Evolutionary conservation across 1,140 invertebrate species (phyloP), one percentile per base, ranked within the genome.

Genomic region (Chironomus striatipennis): DNA sequence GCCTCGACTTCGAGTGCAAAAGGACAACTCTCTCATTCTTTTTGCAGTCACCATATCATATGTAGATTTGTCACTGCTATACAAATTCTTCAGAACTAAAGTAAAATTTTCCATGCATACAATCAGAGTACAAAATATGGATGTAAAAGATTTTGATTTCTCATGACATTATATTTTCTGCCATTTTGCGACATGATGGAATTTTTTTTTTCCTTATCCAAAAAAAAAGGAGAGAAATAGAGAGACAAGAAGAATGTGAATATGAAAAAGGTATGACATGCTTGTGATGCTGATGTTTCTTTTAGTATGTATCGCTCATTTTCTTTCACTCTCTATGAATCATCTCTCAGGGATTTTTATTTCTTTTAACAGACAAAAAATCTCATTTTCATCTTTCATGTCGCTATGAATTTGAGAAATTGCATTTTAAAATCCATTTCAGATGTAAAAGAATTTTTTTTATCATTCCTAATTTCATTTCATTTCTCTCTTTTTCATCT

Each of bases 331-430:
- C 47, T 57, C 47, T n/a, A 57, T 57, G n/a, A 5, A 57, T 57
- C n/a, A 57, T 15, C n/a, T 57, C 47, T 57, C 15, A 10, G 47
- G n/a, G 47, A 15, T 12, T 57, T 47, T 57, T 57, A 57, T 34
- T 34, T 10, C 47, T n/a, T 57, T 15, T 1, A 34, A 34, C 47
- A 57, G n/a, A 15, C 9, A 5, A 15, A 57, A 47, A 57, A 57
- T 57, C 47, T 57, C 12, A 57, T 57, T 15, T n/a, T 57, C 47
- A 57, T 57, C 47, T 57, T 57, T 57, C n/a, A 57, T 57, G 47
- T 57, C 47, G 12, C 47, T n/a, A 57, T 57, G n/a, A 57, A 57
- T 57, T 57, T 57, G 47, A 57, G n/a, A 57, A 57, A 57, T 57
- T 57, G 47, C 47, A 57, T 57, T 57, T 57, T 57, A 57, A 34